Evolutionary conservation across 1,140 invertebrate species (phyloP).

Genomic region (Marisa cornuarietis): DNA sequence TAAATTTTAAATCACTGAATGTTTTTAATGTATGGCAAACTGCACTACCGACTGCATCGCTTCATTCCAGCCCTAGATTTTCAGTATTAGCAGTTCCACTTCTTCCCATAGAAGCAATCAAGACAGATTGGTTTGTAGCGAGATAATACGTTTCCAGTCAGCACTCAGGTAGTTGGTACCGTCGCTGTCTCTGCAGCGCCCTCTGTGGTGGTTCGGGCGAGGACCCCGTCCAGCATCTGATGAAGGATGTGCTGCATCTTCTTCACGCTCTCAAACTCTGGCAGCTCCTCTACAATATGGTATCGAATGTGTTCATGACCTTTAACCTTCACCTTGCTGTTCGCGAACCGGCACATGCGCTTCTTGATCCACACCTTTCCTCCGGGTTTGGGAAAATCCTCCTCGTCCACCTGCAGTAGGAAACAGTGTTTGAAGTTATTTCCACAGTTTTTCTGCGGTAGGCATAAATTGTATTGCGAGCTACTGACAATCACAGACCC

Average conservation of each 20-base stretch:
- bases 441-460: no score
- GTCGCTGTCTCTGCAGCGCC: not conserved
- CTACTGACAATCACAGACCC: no score
- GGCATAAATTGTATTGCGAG: no score
- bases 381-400: constrained; percentile 42
- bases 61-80: no score
- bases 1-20: no score
- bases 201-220: not conserved
- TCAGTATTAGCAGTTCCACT: no score
- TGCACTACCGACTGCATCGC: no score
- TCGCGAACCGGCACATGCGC: constrained; percentile 45
- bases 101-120: no score
- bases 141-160: no score
- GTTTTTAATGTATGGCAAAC: no score
- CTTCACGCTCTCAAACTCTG: constrained; percentile 45
- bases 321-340: constrained; percentile 46
- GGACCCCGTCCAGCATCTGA: constrained; percentile 12
- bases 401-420: constrained; percentile 31
- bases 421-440: not conserved
- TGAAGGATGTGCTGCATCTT: constrained; percentile 23
- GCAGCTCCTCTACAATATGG: constrained; percentile 50
- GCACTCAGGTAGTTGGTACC: not conserved
- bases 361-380: constrained; percentile 55
- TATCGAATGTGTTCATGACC: constrained; percentile 53
- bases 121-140: no score